Base-by-base conservation (phyloP, 2,888 invertebrate genomes). In the Lithosia quadra region DNA sequence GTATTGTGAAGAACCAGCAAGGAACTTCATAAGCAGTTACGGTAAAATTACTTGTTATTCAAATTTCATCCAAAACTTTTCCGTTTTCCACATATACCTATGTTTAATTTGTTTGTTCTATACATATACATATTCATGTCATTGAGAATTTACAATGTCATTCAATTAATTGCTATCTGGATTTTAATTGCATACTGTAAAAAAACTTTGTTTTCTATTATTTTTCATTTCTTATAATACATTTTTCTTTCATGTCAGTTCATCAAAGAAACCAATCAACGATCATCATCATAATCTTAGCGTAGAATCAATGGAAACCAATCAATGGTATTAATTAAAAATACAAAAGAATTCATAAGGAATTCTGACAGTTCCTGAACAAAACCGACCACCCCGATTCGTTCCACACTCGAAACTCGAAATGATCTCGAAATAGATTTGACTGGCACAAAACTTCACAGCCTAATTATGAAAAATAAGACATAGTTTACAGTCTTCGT, bases 381-480 rank as follows among this genome's bases (percentile, higher is more conserved):
- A 33, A 66, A 63, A 77, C 74, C 76, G 91, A 91, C 93, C 93
- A 91, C 92, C 91, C 90, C 72, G 82, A 87, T 87, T 82, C 77
- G 81, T 80, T 82, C 80, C 80, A 75, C 84, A 36, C 71, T 75
- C 72, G 49, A 68, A 60, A 63, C 70, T 78, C 74, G 18, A 68
- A 68, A 60, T 18, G 43, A 65, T 67, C 79, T 73, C 73, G 67
- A 85, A 80, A 83, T 86, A 84, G 78, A 77, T 83, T 57, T 82
- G 69, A 77, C 83, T 78, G 86, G 83, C 84, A 78, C 80, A 87
- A 86, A 90, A 88, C 90, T 91, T 91, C 91, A 90, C 92, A 89
- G 89, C 85, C 92, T 94, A 95, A 95, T 95, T 94, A 94, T 91
- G 91, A 93, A 88, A 93, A 94, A 94, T 94, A 94, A 94, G 92